Evolutionary conservation across 2,113 vertebrate species (phyloP), one percentile per base, ranked within the genome.

Genomic region (Myodes glareolus): DNA sequence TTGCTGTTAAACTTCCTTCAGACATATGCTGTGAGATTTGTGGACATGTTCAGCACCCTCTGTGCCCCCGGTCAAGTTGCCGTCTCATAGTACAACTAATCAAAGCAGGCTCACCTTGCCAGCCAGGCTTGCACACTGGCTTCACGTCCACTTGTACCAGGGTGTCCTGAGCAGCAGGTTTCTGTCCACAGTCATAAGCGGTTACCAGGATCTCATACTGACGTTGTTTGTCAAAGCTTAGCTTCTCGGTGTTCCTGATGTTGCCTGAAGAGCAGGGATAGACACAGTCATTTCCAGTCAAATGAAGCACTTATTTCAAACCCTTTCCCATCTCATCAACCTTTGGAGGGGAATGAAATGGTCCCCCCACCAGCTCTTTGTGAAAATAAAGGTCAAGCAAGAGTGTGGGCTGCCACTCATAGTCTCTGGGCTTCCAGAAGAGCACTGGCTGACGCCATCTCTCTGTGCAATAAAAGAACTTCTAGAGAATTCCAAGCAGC

Each of bases 131-230:
- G 98, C 99, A 99, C 92, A 99, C 99, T 0, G 99, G 99, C 97
- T 99, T 99, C 98, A 99, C 99, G 2, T 99, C 99, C 68, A 99
- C 99, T 98, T 82, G 99, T 36, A 99, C 99, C 14, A 99, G 96
- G 19, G 99, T 99, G 75, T 99, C 99, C 97, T 99, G 99, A 13
- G 98, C 96, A 1, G 99, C 99, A 10, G 98, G 99, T 97, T 99
- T 99, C 98, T 99, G 99, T n/a, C 99, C 99, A 8, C 99, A 99
- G 98, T 99, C 99, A 55, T 99, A 99, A 55, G 99, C 99, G 0
- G 99, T 99, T 94, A 99, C 99, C 98, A 99, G 99, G 98, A 99
- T 99, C 98, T 99, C 99, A 39, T 99, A 99, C 98, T 99, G 99
- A 90, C 97, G 99, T 92, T 99, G 99, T 47, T 98, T 99, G 95